Conservation (phyloP, 2,113 vertebrate species). For the Perognathus longimembris region DNA sequence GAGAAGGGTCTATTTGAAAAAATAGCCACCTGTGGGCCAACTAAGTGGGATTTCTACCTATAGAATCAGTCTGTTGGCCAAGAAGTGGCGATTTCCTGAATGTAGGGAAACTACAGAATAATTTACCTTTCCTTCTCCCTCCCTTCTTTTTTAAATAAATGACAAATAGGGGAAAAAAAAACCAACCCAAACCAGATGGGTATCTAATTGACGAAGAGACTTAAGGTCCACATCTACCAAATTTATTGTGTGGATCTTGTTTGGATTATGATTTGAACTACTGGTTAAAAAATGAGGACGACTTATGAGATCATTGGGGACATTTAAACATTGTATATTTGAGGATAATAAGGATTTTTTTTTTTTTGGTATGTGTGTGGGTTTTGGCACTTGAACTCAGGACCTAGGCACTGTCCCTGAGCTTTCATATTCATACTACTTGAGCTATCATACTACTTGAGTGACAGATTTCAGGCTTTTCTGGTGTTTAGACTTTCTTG, state of each 20-base stretch:
- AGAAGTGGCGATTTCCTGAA: neutral
- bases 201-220: neutral
- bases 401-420: no score
- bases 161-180: neutral
- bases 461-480: no score
- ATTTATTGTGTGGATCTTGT: neutral
- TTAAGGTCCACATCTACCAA: neutral
- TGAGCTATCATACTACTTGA: no score
- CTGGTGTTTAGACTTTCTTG: no score
- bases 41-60: neutral
- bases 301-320: neutral
- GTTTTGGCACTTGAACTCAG: no score
- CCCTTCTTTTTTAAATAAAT: no score
- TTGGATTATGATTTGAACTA: constrained; percentile 26
- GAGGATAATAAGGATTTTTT: neutral
- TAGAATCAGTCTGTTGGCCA: neutral
- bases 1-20: neutral
- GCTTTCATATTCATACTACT: no score
- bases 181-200: neutral
- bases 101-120: neutral
- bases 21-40: neutral
- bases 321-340: constrained; percentile 22
- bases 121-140: neutral
- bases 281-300: neutral
- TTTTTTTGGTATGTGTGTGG: neutral